Conservation (phyloP, 2,797 vertebrate species). For the Lacerta bilineata region DNA sequence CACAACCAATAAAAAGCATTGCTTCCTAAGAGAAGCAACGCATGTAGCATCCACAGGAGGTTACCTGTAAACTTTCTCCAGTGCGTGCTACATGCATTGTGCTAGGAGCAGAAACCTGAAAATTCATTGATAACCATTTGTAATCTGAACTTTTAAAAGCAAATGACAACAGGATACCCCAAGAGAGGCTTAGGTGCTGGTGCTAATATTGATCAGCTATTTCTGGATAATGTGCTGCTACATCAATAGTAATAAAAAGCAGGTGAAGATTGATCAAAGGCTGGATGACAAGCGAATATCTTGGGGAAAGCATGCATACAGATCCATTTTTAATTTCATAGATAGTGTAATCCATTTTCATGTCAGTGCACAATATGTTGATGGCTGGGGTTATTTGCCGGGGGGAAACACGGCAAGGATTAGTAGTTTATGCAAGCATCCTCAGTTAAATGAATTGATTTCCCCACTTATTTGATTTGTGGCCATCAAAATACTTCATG, state of each 20-base stretch:
- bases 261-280: conserved; percentile 70
- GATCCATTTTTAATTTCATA: conserved; percentile 81
- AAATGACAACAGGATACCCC: conserved; percentile 41
- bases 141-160: conserved; percentile 61
- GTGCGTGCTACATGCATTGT: conserved; percentile 42
- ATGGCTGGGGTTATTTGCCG: conserved; percentile 43
- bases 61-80: conserved; percentile 28
- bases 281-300: conserved; percentile 56
- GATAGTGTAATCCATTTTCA: conserved; percentile 77
- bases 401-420: conserved; percentile 67
- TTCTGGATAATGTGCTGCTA: conserved; percentile 73
- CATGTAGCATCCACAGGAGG: background rate
- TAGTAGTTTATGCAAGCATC: conserved; percentile 72
- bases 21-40: background rate
- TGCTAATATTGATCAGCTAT: conserved; percentile 73
- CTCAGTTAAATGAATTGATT: conserved; percentile 76
- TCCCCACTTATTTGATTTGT: conserved; percentile 73
- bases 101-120: conserved; percentile 43
- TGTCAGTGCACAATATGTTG: conserved; percentile 64
- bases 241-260: conserved; percentile 76
- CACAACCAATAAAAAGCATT: no score
- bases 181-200: conserved; percentile 48
- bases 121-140: conserved; percentile 43
- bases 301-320: conserved; percentile 71
- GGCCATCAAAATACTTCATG: conserved; percentile 39